Base-by-base conservation (phyloP, 2,113 vertebrate genomes). In the Grallaria varia region DNA sequence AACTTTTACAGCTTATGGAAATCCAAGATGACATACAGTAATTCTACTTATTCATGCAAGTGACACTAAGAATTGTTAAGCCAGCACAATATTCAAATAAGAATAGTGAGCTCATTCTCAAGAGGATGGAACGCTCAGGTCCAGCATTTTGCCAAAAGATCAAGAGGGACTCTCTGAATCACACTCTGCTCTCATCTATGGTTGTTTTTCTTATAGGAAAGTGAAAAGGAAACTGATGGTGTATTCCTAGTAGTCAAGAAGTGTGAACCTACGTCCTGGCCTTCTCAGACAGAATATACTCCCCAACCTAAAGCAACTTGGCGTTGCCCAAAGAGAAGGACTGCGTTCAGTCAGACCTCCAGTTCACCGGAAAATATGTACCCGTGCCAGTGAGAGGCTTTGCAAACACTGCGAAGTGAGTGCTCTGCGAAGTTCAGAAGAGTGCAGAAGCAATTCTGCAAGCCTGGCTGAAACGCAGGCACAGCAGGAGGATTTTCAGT, bases 401-500 rank as follows among this genome's bases (percentile, higher is more conserved):
- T 90, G 33, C 67, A 88, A 83, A 77, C 19, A 23, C 16, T 9
- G 16, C 8, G 19, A 64, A 73, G 63, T 21, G 52, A 83, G 71
- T 42, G 52, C 72, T 74, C 23, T 7, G 20, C 64, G 78, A 79
- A 56, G 40, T 7, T 85, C 4, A 3, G 71, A 45, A 78, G 68
- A 85, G 55, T 2, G 1, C 15, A 74, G 78, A 89, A 96, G 89
- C 91, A 83, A 90, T 96, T 97, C 96, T 93, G 55, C 14, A 4
- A 10, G n/a, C 69, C 59, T 94, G 76, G 45, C 83, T 33, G 24
- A 96, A 97, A 62, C 0, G 19, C 90, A 91, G 58, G 71, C 83
- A 42, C n/a, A 84, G 87, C 93, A 87, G 93, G 94, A 96, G 18
- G 83, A 91, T 94, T 97, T 87, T 93, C 82, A 77, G 83, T 94